These are phyloP conservation scores for Prionace glauca DNA, from an alignment of 2,797 vertebrate species.

Conservation along the genomic window DNA sequence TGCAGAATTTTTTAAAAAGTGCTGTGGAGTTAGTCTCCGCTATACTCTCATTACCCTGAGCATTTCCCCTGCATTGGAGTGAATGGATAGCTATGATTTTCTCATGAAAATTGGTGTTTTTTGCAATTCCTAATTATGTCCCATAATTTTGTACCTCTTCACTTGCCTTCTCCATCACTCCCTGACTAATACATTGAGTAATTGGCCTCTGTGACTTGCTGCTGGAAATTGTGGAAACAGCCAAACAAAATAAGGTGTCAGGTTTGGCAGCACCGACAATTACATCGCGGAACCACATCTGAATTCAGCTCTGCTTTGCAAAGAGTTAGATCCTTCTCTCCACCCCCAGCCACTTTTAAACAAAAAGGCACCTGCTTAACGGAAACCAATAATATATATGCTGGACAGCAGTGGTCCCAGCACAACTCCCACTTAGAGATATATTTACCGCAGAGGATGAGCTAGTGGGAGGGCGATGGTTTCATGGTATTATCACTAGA, in stretches of 20 bases:
- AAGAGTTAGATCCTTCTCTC: background rate
- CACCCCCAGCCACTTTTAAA: background rate
- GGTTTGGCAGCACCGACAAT: background rate
- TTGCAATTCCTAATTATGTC: background rate
- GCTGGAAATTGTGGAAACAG: background rate
- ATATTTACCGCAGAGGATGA: background rate
- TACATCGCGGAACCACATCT: too few relatives aligned
- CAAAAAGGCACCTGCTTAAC: background rate
- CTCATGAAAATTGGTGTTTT: background rate
- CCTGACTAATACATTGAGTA: background rate
- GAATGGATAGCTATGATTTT: background rate
- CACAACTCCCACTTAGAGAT: background rate
- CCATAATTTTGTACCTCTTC: background rate
- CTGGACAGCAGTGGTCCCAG: background rate
- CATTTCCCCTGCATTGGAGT: background rate
- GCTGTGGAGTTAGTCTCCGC: background rate
- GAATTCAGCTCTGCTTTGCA: too few relatives aligned
- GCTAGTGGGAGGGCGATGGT: background rate
- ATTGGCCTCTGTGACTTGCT: background rate
- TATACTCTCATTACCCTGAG: background rate
- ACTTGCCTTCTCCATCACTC: background rate
- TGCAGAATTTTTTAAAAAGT: background rate
- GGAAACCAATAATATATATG: background rate
- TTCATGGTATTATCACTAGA: too few relatives aligned
- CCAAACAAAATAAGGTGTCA: background rate